Evolutionary conservation across 2,113 vertebrate species (phyloP).

Genomic region (Ciconia maguari): DNA sequence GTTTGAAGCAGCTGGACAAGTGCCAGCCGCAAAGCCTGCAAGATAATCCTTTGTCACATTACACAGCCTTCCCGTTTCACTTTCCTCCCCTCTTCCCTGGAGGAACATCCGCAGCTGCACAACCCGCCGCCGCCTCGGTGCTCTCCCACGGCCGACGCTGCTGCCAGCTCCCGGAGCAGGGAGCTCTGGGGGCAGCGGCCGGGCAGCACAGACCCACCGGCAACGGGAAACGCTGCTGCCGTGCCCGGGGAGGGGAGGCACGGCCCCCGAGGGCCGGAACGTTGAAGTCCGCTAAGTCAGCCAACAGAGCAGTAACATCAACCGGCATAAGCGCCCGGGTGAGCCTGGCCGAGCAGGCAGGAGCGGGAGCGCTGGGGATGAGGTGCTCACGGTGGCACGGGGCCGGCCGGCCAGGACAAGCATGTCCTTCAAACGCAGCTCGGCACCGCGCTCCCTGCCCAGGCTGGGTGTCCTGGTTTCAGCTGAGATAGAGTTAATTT

Average conservation of each 20-base stretch:
- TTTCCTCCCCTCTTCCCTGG: background rate
- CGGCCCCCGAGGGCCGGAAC: fast-evolving
- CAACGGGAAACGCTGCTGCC: background rate
- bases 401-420: background rate
- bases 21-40: background rate
- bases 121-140: background rate
- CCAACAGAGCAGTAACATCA: background rate
- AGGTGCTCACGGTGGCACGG: fast-evolving
- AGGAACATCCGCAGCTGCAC: background rate
- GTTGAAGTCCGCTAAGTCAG: background rate
- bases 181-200: background rate
- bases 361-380: background rate
- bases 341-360: fast-evolving
- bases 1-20: background rate
- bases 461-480: background rate
- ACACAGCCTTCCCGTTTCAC: background rate
- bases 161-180: background rate
- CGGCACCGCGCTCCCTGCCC: fast-evolving
- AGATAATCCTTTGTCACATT: background rate
- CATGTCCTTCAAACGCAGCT: background rate
- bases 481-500: too few relatives aligned
- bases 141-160: background rate
- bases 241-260: background rate
- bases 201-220: background rate
- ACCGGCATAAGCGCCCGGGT: fast-evolving